Conservation (phyloP, 2,888 invertebrate genomes). For the Ichneumon xanthorius region DNA sequence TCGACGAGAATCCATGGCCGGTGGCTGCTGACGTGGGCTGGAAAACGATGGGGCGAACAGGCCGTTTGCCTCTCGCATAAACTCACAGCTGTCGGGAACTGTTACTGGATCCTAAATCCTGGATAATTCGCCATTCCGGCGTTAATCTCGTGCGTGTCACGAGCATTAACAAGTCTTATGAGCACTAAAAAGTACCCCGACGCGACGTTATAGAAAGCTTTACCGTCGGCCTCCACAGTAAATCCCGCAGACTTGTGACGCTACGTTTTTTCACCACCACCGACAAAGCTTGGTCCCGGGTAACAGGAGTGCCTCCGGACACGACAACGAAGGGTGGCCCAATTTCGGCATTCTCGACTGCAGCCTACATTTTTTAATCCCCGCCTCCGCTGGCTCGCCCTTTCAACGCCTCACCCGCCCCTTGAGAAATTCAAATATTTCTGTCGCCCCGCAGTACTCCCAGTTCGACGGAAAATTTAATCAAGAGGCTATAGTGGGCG, state of each 20-base stretch:
- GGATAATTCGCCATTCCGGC: slow-evolving; percentile 73
- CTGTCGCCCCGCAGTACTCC: slow-evolving; percentile 31
- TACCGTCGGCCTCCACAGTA: slow-evolving; percentile 42
- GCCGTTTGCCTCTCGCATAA: slow-evolving; percentile 47
- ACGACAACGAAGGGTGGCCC: slow-evolving; percentile 55
- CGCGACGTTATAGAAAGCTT: neutral
- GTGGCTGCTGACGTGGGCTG: slow-evolving; percentile 25
- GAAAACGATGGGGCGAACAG: slow-evolving; percentile 36
- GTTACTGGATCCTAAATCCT: slow-evolving; percentile 68
- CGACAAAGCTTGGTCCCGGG: slow-evolving; percentile 14
- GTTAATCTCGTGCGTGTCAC: slow-evolving; percentile 74
- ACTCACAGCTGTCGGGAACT: slow-evolving; percentile 58
- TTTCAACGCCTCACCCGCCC: slow-evolving; percentile 11
- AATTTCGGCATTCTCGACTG: slow-evolving; percentile 60
- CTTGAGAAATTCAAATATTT: slow-evolving; percentile 59
- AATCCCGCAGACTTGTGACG: slow-evolving; percentile 7
- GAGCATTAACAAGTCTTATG: slow-evolving; percentile 74
- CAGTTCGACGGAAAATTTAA: slow-evolving; percentile 59
- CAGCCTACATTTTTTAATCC: slow-evolving; percentile 35
- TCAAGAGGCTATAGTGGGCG: slow-evolving; percentile 55
- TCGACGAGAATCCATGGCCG: slow-evolving; percentile 30
- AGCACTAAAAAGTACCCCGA: slow-evolving; percentile 69
- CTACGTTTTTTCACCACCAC: neutral
- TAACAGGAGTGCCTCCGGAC: slow-evolving; percentile 22
- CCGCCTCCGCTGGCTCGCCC: neutral